A percentile compares a stretch with the other conserved stretches of the same genome.
Conservation (phyloP, 2,113 vertebrate genomes). For the Turnix velox region DNA sequence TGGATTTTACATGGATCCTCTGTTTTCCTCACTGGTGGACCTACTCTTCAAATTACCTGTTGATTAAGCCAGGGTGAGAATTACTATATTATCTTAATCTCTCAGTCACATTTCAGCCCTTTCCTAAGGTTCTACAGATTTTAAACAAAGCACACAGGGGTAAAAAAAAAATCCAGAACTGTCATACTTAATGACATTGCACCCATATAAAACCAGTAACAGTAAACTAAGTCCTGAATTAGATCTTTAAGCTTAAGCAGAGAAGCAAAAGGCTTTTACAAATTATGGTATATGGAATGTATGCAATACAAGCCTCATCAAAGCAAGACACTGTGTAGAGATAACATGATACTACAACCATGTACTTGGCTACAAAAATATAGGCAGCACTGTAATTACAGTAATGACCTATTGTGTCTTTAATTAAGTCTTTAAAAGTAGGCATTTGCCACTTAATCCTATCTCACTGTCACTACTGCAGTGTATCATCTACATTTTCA, state of each 20-base stretch:
- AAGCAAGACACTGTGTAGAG: background rate
- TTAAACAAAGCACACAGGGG: background rate
- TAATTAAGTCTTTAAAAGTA: slow-evolving; percentile 79
- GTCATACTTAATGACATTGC: background rate
- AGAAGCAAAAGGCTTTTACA: background rate
- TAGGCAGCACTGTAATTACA: slow-evolving; percentile 69
- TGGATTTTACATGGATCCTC: background rate
- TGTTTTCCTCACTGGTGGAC: background rate
- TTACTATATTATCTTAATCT: background rate
- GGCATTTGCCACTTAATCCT: slow-evolving; percentile 78
- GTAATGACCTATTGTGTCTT: slow-evolving; percentile 79
- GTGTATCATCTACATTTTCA: slow-evolving; percentile 74
- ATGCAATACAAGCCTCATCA: slow-evolving; percentile 39
- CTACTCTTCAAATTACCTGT: background rate
- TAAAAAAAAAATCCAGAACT: background rate
- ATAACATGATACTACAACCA: slow-evolving; percentile 56
- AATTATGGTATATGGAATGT: background rate
- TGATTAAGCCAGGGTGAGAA: background rate
- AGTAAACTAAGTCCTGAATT: background rate
- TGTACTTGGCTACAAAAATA: slow-evolving; percentile 63
- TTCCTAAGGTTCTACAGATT: background rate
- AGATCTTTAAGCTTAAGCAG: background rate
- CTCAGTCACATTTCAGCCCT: background rate
- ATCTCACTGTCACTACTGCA: slow-evolving; percentile 70
- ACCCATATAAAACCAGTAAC: background rate